A percentile compares a stretch with the other conserved stretches of the same genome.
Conservation (phyloP, 2,113 vertebrate genomes). For the Siniperca knerii region DNA sequence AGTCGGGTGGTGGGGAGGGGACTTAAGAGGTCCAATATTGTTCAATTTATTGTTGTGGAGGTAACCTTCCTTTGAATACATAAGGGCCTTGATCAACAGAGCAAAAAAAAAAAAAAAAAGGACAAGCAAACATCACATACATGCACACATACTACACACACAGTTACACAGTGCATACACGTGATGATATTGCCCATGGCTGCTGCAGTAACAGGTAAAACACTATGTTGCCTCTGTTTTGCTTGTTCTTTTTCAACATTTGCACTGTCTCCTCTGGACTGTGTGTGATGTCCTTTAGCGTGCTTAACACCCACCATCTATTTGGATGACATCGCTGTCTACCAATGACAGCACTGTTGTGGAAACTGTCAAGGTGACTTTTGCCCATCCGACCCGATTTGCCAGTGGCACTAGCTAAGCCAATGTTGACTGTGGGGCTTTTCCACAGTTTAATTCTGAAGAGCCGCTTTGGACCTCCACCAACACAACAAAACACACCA, state of each 20-base stretch:
- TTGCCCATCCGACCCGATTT: conserved; percentile 68
- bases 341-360: conserved; percentile 67
- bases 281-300: conserved; percentile 69
- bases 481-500: conserved; percentile 64
- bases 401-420: conserved; percentile 73
- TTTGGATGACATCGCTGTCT: conserved; percentile 73
- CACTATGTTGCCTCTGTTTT: conserved; percentile 37
- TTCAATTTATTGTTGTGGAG: conserved; percentile 46
- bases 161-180: conserved; percentile 3
- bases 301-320: conserved; percentile 65
- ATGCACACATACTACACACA: conserved; percentile 9
- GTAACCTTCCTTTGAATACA: conserved; percentile 28
- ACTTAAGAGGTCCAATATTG: conserved; percentile 52
- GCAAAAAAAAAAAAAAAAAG: neutral
- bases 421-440: conserved; percentile 84
- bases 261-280: conserved; percentile 57
- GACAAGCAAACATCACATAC: conserved; percentile 14
- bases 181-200: neutral
- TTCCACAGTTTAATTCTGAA: conserved; percentile 77
- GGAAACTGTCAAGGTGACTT: conserved; percentile 84
- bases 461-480: conserved; percentile 70
- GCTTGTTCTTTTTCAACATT: conserved; percentile 40
- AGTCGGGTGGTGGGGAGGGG: conserved; percentile 18
- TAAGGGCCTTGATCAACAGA: conserved; percentile 6
- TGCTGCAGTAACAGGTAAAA: conserved; percentile 31